phyloP scores from a whole-genome alignment of 2,888 invertebrate species.

The Drosophila mayaguana region DNA sequence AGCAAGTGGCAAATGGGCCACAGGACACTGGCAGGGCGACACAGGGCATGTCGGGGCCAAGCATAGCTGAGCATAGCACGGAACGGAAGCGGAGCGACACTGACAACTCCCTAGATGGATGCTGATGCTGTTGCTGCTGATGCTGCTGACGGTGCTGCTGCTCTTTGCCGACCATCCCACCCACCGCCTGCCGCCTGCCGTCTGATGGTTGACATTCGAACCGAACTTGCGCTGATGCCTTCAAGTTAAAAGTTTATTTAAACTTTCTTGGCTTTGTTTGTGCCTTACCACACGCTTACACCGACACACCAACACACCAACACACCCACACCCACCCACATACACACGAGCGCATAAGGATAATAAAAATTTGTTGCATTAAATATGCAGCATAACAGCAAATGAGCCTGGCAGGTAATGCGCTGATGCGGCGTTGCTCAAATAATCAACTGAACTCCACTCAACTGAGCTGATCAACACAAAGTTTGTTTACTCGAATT shows the following conservation, averaged over 20 bases:
- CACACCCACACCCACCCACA: slow-evolving; percentile 9
- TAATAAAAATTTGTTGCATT: slow-evolving; percentile 74
- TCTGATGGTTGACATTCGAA: slow-evolving; percentile 74
- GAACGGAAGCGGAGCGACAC: slow-evolving; percentile 46
- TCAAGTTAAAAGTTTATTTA: slow-evolving; percentile 76
- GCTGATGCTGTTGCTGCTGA: slow-evolving; percentile 32
- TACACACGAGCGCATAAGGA: slow-evolving; percentile 33
- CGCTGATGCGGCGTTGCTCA: slow-evolving; percentile 26
- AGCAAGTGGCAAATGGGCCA: slow-evolving; percentile 75
- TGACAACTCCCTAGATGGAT: slow-evolving; percentile 76
- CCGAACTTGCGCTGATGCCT: slow-evolving; percentile 70
- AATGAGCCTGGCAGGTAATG: slow-evolving; percentile 61
- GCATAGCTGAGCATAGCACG: slow-evolving; percentile 20
- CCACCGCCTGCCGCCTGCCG: slow-evolving; percentile 28
- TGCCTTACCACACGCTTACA: slow-evolving; percentile 21
- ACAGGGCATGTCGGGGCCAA: slow-evolving; percentile 28
- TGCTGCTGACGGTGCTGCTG: slow-evolving; percentile 6
- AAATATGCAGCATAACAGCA: slow-evolving; percentile 73
- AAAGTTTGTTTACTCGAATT: slow-evolving; percentile 77
- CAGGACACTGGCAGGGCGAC: slow-evolving; percentile 56
- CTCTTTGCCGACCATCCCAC: background rate
- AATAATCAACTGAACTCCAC: slow-evolving; percentile 48
- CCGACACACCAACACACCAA: slow-evolving; percentile 10
- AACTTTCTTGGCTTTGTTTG: slow-evolving; percentile 68
- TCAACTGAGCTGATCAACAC: slow-evolving; percentile 52